These are phyloP conservation scores for Pipistrellus pipistrellus DNA, from an alignment of 2,797 vertebrate species.

Conservation along the genomic window DNA sequence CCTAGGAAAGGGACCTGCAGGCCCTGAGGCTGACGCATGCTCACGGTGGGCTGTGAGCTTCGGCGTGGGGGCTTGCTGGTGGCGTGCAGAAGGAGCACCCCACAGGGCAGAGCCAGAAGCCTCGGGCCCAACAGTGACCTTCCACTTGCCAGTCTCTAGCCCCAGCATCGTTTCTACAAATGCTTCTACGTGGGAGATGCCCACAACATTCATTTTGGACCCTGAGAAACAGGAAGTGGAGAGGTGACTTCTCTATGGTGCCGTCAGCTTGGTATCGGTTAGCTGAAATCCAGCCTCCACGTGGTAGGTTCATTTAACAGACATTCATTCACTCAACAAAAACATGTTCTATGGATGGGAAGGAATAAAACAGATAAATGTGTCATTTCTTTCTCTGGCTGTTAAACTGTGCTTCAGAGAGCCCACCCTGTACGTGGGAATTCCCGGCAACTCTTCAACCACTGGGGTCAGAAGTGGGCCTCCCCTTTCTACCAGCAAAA, in stretches of 20 bases:
- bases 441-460: not conserved
- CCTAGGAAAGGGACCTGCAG: not conserved
- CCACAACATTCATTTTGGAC: not conserved
- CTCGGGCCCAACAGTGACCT: not conserved
- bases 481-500: not conserved
- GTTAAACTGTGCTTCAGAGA: not conserved
- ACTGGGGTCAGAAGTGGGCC: not conserved
- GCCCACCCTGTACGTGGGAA: not conserved
- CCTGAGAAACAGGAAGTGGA: not conserved
- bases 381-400: not conserved
- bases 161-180: not conserved
- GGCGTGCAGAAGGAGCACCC: too few relatives aligned
- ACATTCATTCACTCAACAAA: not conserved
- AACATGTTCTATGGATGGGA: not conserved
- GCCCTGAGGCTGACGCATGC: not conserved
- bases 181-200: not conserved
- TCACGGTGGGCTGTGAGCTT: not conserved
- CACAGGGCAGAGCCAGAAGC: not conserved
- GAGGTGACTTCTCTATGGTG: not conserved
- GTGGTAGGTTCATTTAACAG: not conserved
- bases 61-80: too few relatives aligned
- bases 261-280: not conserved
- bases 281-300: not conserved
- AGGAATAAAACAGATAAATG: not conserved
- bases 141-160: not conserved